Conservation (phyloP, 2,113 vertebrate species). For the Chamaea fasciata region DNA sequence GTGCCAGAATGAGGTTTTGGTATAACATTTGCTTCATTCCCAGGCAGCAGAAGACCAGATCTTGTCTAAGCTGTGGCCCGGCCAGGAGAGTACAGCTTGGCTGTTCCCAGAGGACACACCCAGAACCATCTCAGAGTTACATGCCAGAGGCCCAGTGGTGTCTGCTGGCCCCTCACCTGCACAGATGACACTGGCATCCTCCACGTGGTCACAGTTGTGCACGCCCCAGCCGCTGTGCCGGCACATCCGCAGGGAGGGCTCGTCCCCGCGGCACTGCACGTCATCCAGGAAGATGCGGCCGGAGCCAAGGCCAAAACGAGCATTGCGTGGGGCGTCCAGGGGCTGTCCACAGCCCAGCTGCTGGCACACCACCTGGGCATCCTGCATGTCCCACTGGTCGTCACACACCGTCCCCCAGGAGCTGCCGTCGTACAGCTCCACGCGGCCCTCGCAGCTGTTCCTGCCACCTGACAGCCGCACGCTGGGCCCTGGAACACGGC, state of each 20-base stretch:
- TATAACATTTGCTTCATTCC: accelerated
- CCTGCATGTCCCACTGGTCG: not conserved
- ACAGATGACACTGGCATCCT: not conserved
- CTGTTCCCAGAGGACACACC: too few species aligned
- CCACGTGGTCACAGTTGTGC: not conserved
- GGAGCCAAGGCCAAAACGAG: not conserved
- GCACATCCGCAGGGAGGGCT: not conserved
- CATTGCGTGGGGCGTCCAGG: not conserved
- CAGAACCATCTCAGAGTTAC: too few species aligned
- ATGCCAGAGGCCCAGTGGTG: too few species aligned
- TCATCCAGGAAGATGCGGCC: not conserved
- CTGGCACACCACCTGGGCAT: not conserved
- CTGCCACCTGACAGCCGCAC: not conserved
- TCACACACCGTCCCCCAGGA: not conserved
- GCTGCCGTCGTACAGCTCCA: not conserved
- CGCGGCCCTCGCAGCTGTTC: not conserved
- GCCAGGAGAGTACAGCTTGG: too few species aligned
- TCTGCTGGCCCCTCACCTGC: not conserved
- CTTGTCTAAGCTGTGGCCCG: accelerated
- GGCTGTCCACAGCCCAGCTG: not conserved
- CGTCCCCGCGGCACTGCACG: not conserved
- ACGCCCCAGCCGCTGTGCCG: not conserved
- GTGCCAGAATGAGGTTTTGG: not conserved
- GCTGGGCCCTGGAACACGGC: not conserved
- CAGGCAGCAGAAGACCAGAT: not conserved